A percentile compares a stretch with the other conserved stretches of the same genome.
Conservation (phyloP, 1,140 invertebrate genomes). For the Maconellicoccus hirsutus region DNA sequence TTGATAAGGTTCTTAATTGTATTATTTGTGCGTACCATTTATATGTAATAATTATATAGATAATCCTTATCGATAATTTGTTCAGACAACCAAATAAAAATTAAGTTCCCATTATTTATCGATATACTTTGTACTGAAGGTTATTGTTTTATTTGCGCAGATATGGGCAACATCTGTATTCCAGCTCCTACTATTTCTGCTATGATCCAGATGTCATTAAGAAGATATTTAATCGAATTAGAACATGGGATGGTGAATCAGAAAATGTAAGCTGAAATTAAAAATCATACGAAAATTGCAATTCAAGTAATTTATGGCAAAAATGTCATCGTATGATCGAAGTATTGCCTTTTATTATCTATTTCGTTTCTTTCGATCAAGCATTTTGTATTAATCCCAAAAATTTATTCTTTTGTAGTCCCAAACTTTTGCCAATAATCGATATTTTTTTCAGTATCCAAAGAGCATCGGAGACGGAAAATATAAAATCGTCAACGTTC, state of each 20-base stretch:
- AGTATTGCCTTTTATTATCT: too few species aligned
- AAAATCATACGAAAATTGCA: too few species aligned
- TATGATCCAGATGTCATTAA: constrained; percentile 57
- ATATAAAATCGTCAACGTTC: constrained; percentile 57
- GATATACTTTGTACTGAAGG: constrained; percentile 16
- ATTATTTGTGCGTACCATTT: too few species aligned
- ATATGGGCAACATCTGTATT: constrained; percentile 72
- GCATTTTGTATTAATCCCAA: too few species aligned
- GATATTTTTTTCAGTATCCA: constrained; percentile 60
- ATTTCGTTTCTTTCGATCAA: too few species aligned
- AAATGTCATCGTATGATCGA: too few species aligned
- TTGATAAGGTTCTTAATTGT: too few species aligned
- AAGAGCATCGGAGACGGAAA: constrained; percentile 50
- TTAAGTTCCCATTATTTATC: too few species aligned
- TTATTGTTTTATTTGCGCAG: constrained; percentile 32
- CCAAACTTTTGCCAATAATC: background rate
- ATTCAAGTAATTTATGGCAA: too few species aligned
- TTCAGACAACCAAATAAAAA: too few species aligned
- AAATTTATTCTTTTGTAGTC: too few species aligned
- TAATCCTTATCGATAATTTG: constrained; percentile 16
- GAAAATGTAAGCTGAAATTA: constrained; percentile 44
- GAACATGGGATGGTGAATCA: constrained; percentile 53
- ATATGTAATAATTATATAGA: background rate
- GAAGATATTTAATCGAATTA: constrained; percentile 67
- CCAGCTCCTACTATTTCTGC: constrained; percentile 84